Percentiles rank a stretch among this genome's conserved stretches.
phyloP scores from a whole-genome alignment of 2,888 invertebrate genomes.

The Xanthostigma xanthostigma region DNA sequence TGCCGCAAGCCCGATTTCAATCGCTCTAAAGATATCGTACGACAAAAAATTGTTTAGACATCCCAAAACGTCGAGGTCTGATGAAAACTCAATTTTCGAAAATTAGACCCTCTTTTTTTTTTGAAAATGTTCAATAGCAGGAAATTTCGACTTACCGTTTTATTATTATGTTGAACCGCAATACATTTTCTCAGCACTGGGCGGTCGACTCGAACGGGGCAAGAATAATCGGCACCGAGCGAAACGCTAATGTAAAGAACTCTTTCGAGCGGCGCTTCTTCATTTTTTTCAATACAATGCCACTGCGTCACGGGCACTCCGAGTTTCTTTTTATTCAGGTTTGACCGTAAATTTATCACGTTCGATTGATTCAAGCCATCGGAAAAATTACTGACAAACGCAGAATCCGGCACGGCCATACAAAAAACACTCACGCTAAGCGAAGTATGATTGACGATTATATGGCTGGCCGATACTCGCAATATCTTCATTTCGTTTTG shows the following conservation, averaged over 20 bases:
- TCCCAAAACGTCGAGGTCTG: no score
- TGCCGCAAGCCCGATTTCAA: no score
- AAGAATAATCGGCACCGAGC: constrained; percentile 30
- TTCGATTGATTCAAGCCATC: no score
- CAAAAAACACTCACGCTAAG: constrained; percentile 37
- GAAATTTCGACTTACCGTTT: constrained; percentile 22
- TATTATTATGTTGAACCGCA: constrained; percentile 27
- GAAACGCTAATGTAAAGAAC: constrained; percentile 24
- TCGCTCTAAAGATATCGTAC: no score
- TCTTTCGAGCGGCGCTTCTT: constrained; percentile 19
- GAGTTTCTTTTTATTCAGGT: constrained; percentile 27
- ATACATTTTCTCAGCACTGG: constrained; percentile 36
- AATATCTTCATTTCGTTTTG: constrained; percentile 50
- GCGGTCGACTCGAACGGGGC: constrained; percentile 41
- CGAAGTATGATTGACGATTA: constrained; percentile 43
- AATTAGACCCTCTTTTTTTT: no score
- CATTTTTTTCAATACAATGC: constrained; percentile 19
- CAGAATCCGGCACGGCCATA: constrained; percentile 30
- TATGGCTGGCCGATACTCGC: constrained; percentile 44
- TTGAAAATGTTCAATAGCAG: no score
- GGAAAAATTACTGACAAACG: constrained; percentile 6
- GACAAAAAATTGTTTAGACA: no score
- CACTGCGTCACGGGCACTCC: constrained; percentile 28
- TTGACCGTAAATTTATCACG: constrained; percentile 16
- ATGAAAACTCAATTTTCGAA: no score